Evolutionary conservation across 1,140 invertebrate species (phyloP), one percentile per base, ranked within the genome.

Genomic region (Vanessa atalanta): DNA sequence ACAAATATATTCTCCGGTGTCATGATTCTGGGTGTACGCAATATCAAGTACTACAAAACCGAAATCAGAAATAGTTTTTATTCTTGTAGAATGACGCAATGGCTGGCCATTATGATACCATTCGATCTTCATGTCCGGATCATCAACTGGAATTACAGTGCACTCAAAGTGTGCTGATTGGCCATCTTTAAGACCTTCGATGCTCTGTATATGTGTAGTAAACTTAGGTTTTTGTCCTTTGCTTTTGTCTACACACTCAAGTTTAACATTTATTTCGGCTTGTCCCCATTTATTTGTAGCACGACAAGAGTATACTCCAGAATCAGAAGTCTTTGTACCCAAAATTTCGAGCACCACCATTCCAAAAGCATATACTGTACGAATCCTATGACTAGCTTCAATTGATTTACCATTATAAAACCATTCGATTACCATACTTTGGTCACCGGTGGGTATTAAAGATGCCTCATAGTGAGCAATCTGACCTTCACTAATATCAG

Each of bases 401-500:
- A 99, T 94, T 0, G 95, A 85, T 88, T 99, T 96, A 48, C 96
- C 97, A 89, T 99, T 98, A 83, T 97, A 99, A 94, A 98, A 98
- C 98, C 98, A 99, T 94, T 99, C 98, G 37, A 99, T 97, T 37
- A 96, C 95, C 98, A 99, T 99, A 37, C 96, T 97, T 86, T 99
- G 97, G 89, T 99, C 98, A 26, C 98, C 98, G 65, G 98, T 96
- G 13, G 98, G 98, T 57, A 97, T 96, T 0, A 99, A 94, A 51
- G 97, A 97, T 15, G 97, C 98, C 93, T 99, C 98, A 87, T 98
- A 99, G 85, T 98, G 97, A 82, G 97, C 97, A 79, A 98, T 96
- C 92, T 98, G 97, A 53, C 97, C 97, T 93, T 98, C 97, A 13
- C 95, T 96, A 15, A 98, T 93, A 81, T 98, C 97, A 8, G 94